Conservation (phyloP, 1,140 invertebrate species). For the Aphis craccivora region DNA sequence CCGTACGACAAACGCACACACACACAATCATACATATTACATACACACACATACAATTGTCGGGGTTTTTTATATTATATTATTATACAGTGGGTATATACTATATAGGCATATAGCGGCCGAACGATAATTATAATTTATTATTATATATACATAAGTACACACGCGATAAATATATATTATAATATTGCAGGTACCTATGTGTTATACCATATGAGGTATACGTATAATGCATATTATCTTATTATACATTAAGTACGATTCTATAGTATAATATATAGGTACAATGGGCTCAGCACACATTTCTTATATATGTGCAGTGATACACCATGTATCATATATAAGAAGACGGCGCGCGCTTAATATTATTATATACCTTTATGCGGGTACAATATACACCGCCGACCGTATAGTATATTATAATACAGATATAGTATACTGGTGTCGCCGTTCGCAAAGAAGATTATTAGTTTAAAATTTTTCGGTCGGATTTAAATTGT, state of each 20-base stretch:
- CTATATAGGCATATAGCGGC: background rate
- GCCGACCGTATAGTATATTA: background rate
- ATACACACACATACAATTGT: background rate
- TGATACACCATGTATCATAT: background rate
- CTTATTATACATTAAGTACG: background rate
- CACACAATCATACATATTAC: background rate
- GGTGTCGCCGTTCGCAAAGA: background rate
- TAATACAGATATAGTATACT: no score
- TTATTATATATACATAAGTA: background rate
- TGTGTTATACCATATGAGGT: background rate
- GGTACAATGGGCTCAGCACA: background rate
- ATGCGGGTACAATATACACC: background rate
- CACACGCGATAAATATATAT: background rate
- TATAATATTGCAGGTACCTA: background rate
- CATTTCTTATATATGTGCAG: background rate
- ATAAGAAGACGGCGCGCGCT: background rate
- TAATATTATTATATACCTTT: background rate
- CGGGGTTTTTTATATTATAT: background rate
- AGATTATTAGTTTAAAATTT: background rate
- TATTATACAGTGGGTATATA: background rate
- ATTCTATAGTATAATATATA: background rate
- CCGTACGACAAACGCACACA: background rate
- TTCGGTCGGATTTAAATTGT: background rate
- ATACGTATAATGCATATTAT: background rate
- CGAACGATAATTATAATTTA: slow-evolving; percentile 30